Percentiles rank a stretch among this genome's conserved stretches.
These are phyloP conservation scores for Conchocele bisecta DNA, from an alignment of 2,888 invertebrate genomes.

Conservation along the genomic window DNA sequence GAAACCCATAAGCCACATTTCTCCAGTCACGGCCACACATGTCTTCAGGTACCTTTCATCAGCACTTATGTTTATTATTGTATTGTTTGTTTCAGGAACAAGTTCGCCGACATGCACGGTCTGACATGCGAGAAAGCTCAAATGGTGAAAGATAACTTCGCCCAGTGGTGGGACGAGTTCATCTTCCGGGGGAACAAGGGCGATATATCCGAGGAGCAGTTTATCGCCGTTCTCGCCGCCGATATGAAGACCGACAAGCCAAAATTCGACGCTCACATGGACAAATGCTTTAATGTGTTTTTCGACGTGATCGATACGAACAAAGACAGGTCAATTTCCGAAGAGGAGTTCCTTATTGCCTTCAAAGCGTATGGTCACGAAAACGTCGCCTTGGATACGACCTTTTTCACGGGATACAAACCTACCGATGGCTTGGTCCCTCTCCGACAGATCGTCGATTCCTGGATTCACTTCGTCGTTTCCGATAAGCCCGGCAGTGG, in stretches of 20 bases:
- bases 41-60: no score
- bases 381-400: constrained; percentile 58
- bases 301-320: constrained; percentile 68
- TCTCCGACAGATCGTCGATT: constrained; percentile 52
- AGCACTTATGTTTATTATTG: no score
- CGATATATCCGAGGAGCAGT: constrained; percentile 55
- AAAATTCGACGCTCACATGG: constrained; percentile 44
- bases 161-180: constrained; percentile 60
- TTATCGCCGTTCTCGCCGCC: constrained; percentile 36
- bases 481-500: constrained; percentile 30
- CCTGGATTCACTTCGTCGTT: constrained; percentile 56
- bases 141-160: constrained; percentile 49
- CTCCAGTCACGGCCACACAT: no score
- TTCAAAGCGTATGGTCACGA: constrained; percentile 67
- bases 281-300: constrained; percentile 56
- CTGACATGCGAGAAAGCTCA: constrained; percentile 52
- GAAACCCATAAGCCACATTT: no score
- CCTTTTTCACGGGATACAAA: constrained; percentile 54
- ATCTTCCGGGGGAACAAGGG: constrained; percentile 51
- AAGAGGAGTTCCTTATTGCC: constrained; percentile 63
- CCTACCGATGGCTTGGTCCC: constrained; percentile 56
- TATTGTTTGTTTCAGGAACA: no score
- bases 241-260: constrained; percentile 44
- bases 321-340: constrained; percentile 62
- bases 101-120: constrained; percentile 60